Evolutionary conservation across 2,888 invertebrate genomes (phyloP), one percentile per base, ranked within the genome.

Genomic region (Pseudococcus viburni): DNA sequence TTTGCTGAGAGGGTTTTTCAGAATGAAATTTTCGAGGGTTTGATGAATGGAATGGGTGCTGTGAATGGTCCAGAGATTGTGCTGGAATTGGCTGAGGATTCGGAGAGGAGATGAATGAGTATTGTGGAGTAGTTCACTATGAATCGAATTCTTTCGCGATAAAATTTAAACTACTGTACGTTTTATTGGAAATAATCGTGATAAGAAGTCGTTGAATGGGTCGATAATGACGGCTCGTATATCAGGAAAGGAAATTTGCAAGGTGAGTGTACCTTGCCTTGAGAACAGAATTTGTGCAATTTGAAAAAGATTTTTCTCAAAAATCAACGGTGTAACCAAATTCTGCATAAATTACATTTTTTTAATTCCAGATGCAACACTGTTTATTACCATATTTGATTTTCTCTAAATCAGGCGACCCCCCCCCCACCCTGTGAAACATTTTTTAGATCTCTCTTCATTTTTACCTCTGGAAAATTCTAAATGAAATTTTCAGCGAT

Each of bases 71-170:
- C n/a, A 55, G 15, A n/a, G 48, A 15, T 51, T 4, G 17, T 55
- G 5, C n/a, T 55, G 8, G 55, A n/a, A 15, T 12, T n/a, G 55
- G 15, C 0, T 12, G 48, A 51, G 15, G 15, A 12, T 51, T 42
- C 8, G 42, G 12, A 15, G 48, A 12, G 15, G 12, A 51, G 48
- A 12, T 51, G 48, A 12, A 51, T 12, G 48, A 15, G 15, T 0
- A 51, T 51, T 51, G 48, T 51, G 48, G 48, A 15, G 48, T 12
- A 51, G 48, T 22, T 6, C 1, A 9, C 64, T 22, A 64, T 22
- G 64, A 64, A 64, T 64, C 22, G 64, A 64, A 64, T 64, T 64
- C 22, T 22, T 64, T 64, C 19, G 64, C 64, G 19, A 22, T 64
- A 22, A 64, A 64, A 33, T 33, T 64, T 55, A 55, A 51, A 12